These are phyloP conservation scores for Circaetus gallicus DNA, from an alignment of 2,113 vertebrate species.

Conservation along the genomic window DNA sequence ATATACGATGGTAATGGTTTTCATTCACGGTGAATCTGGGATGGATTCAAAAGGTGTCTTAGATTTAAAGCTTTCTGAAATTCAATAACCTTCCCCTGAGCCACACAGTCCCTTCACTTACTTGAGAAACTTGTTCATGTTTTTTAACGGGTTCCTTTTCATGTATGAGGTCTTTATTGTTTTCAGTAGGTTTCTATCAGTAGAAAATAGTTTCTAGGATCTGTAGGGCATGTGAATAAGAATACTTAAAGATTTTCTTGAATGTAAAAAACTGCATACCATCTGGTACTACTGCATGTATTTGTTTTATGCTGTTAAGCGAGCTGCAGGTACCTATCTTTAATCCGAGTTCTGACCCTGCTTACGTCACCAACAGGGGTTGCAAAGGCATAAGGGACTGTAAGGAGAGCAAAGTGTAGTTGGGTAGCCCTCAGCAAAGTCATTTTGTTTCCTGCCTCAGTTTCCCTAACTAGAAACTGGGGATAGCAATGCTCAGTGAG, in stretches of 20 bases:
- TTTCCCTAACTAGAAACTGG: background rate
- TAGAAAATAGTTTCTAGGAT: background rate
- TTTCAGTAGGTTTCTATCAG: background rate
- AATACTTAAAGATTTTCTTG: background rate
- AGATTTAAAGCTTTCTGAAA: slow-evolving; percentile 42
- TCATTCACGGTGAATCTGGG: background rate
- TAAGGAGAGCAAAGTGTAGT: background rate
- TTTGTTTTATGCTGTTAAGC: background rate
- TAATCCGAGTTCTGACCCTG: background rate
- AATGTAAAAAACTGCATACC: background rate
- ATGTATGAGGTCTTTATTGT: slow-evolving; percentile 18
- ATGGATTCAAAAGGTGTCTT: slow-evolving; percentile 1
- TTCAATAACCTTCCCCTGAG: slow-evolving; percentile 46
- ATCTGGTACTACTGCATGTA: background rate
- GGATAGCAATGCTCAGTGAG: background rate
- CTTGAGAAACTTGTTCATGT: slow-evolving; percentile 32
- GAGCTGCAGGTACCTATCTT: background rate
- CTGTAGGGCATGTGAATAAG: background rate
- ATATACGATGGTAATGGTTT: slow-evolving; percentile 19
- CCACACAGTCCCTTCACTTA: background rate
- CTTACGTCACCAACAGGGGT: fast-evolving
- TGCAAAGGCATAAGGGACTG: background rate
- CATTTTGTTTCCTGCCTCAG: background rate
- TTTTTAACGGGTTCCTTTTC: slow-evolving; percentile 51
- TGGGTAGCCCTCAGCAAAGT: background rate